These are phyloP conservation scores for Achlya flavicornis DNA, from an alignment of 2,888 invertebrate genomes.

Conservation along the genomic window DNA sequence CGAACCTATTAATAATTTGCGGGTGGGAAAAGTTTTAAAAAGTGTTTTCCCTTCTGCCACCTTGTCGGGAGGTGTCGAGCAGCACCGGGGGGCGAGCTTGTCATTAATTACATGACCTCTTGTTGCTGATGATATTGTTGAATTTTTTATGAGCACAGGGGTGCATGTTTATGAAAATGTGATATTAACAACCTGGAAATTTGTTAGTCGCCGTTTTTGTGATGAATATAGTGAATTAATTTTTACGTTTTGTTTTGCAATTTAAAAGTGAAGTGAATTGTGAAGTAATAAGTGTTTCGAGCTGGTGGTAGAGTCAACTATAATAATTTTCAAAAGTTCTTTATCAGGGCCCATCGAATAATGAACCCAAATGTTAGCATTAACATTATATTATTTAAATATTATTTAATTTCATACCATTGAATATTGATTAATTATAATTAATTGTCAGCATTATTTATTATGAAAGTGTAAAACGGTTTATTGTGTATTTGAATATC, in stretches of 20 bases:
- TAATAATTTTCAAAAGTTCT: too few species aligned
- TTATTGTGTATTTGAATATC: too few species aligned
- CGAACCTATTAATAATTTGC: slow-evolving; percentile 81
- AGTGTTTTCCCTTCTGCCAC: slow-evolving; percentile 69
- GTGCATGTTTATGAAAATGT: slow-evolving; percentile 43
- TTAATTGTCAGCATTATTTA: too few species aligned
- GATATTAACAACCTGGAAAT: slow-evolving; percentile 24
- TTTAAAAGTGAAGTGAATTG: background rate
- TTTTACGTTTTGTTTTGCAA: background rate
- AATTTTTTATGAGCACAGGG: slow-evolving; percentile 61
- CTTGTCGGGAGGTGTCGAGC: slow-evolving; percentile 46
- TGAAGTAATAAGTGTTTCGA: too few species aligned
- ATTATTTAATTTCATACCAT: too few species aligned
- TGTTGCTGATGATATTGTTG: slow-evolving; percentile 69
- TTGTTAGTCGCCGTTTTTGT: background rate
- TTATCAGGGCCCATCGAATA: too few species aligned
- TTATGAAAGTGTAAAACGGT: too few species aligned
- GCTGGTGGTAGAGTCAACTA: too few species aligned
- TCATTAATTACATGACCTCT: slow-evolving; percentile 73
- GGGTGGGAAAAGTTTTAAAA: slow-evolving; percentile 76
- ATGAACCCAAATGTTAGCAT: too few species aligned
- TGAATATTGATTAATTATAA: too few species aligned
- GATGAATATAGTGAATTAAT: background rate
- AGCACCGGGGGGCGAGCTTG: slow-evolving; percentile 26
- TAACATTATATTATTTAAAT: too few species aligned